phyloP scores from a whole-genome alignment of 2,888 invertebrate species.

The Aphidoletes aphidimyza region DNA sequence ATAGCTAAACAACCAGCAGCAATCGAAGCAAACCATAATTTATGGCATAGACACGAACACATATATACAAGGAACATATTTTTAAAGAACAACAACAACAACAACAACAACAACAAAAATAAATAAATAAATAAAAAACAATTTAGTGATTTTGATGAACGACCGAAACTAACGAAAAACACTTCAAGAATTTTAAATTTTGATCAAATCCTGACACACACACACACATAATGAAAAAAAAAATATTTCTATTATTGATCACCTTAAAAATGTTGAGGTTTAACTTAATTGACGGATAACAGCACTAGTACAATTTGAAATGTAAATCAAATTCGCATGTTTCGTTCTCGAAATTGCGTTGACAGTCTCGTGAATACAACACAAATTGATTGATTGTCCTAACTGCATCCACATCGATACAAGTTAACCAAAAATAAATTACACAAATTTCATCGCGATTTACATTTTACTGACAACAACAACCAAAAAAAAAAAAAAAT shows the following conservation, averaged over 20 bases:
- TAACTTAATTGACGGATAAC: too few relatives aligned
- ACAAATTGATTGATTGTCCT: background rate
- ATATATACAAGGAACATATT: slow-evolving; percentile 44
- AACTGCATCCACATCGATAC: background rate
- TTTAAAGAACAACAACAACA: background rate
- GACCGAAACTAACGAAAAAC: background rate
- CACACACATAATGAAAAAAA: too few relatives aligned
- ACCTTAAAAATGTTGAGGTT: too few relatives aligned
- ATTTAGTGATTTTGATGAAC: slow-evolving; percentile 16
- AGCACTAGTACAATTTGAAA: too few relatives aligned
- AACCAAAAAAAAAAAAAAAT: background rate
- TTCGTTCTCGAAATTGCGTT: background rate
- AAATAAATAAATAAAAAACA: too few relatives aligned
- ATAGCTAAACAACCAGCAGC: slow-evolving; percentile 30
- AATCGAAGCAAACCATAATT: slow-evolving; percentile 22
- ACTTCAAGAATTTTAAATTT: slow-evolving; percentile 35
- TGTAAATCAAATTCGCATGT: background rate
- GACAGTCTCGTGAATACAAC: background rate
- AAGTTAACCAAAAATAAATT: slow-evolving; percentile 1
- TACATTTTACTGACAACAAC: slow-evolving; percentile 32
- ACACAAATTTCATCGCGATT: slow-evolving; percentile 18
- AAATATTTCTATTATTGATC: slow-evolving; percentile 1
- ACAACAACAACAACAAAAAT: background rate
- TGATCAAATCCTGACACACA: background rate
- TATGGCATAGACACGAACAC: slow-evolving; percentile 23